phyloP scores from a whole-genome alignment of 2,113 vertebrate genomes.

The Indri indri region DNA sequence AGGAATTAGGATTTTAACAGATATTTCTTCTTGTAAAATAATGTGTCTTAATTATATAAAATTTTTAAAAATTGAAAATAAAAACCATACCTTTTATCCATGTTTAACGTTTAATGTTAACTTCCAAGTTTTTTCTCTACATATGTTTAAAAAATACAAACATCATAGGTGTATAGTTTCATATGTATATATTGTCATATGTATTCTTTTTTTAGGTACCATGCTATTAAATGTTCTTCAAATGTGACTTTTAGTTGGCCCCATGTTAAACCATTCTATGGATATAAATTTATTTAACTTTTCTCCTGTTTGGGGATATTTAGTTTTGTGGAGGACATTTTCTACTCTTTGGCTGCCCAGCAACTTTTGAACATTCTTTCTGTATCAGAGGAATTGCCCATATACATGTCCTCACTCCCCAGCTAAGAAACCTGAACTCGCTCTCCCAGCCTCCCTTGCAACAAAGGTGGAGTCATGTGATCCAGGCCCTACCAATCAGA shows the following conservation, averaged over 20 bases:
- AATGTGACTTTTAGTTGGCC: neutral
- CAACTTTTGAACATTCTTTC: neutral
- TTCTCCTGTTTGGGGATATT: neutral
- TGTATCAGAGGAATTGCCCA: neutral
- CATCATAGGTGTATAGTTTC: neutral
- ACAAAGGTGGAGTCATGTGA: neutral
- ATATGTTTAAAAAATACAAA: neutral
- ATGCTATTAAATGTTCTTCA: neutral
- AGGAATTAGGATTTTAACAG: neutral
- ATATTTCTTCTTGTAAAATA: neutral
- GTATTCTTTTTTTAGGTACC: neutral
- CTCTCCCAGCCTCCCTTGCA: neutral
- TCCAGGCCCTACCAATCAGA: neutral
- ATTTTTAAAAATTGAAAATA: neutral
- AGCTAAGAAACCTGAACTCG: neutral
- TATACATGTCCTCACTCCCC: neutral
- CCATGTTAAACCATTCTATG: neutral
- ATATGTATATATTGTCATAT: neutral
- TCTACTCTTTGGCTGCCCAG: neutral
- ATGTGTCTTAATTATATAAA: neutral
- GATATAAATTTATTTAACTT: neutral
- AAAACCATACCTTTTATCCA: neutral
- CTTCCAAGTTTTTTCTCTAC: neutral
- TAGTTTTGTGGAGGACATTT: neutral
- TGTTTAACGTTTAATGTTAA: neutral